Base-by-base conservation (phyloP, 2,888 invertebrate genomes). In the Cecidostiba fungosa region DNA sequence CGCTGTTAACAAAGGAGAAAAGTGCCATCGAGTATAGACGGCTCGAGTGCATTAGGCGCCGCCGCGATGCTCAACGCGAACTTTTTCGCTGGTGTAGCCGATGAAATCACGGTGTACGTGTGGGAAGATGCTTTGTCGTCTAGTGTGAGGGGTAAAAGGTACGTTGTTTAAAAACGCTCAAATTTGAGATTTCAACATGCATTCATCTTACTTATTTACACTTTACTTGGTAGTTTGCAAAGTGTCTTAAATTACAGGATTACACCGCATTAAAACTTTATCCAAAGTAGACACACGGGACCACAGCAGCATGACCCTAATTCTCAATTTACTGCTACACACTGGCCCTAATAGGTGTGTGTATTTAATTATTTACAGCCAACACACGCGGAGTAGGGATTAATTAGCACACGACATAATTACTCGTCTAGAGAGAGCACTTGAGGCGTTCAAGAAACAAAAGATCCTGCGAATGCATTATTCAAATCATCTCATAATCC, bases 31-130 rank as follows among this genome's bases (percentile, higher is more conserved):
- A 59, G 29, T 70, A 29, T 39, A 82, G 83, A 66, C 77, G 36
- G 19, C 47, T 82, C 59, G 39, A 79, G 84, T 84, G 76, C 79
- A 84, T 80, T 79, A 84, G 84, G 54, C 79, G 79, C 32, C n/a
- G 43, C n/a, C 50, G 19, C 66, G 59, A 62, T 72, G 66, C 62
- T 77, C 43, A n/a, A 47, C 43, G 16, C 69, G 66, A 23, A 39
- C 32, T 70, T 69, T 43, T 29, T 16, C 14, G 26, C 6, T 70
- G 50, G 79, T n/a, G n/a, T 26, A 79, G 50, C 70, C 26, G 79
- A 79, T 54, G 70, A 70, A 77, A 19, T 29, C 66, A 4, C 70
- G 10, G 69, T 26, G 70, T 54, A 69, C 19, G 66, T 0, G 32
- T 26, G 23, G 23, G 43, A 6, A 39, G 47, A 43, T 50, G n/a